Percentiles rank a stretch among this genome's conserved stretches.
phyloP scores from a whole-genome alignment of 1,140 invertebrate species.

The Hycleus phaleratus region DNA sequence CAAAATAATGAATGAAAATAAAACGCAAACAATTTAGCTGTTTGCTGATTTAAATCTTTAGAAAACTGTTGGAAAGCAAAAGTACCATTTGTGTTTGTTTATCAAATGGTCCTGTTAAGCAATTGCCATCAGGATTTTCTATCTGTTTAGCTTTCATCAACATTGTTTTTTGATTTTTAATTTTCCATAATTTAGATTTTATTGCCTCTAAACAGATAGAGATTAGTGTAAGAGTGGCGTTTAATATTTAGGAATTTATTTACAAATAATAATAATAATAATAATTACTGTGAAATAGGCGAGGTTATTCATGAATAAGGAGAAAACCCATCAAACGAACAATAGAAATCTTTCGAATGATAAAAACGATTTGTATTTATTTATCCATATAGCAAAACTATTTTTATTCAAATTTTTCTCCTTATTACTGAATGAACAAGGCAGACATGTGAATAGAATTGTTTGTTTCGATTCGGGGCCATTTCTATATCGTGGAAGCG shows the following conservation, averaged over 20 bases:
- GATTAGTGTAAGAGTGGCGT: neutral
- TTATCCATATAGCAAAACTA: too few relatives aligned
- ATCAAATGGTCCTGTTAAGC: conserved; percentile 30
- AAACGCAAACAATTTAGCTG: conserved; percentile 31
- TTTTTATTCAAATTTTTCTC: conserved; percentile 23
- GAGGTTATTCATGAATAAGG: conserved; percentile 36
- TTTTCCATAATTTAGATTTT: neutral
- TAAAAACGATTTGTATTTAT: conserved; percentile 14
- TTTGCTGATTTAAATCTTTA: conserved; percentile 19
- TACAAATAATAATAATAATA: conserved; percentile 31
- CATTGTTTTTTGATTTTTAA: neutral
- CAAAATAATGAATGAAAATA: too few relatives aligned
- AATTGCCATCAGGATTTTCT: conserved; percentile 2
- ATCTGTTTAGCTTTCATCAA: neutral
- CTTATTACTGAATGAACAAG: conserved; percentile 33
- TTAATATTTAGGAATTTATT: conserved; percentile 30
- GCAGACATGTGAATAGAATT: conserved; percentile 28
- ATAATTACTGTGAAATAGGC: conserved; percentile 29
- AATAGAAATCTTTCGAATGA: conserved; percentile 38
- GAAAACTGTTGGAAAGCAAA: conserved; percentile 25
- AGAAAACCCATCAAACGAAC: conserved; percentile 21
- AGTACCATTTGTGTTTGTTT: conserved; percentile 21
- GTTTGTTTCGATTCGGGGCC: conserved; percentile 23
- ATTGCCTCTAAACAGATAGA: neutral
- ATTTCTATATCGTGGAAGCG: neutral